These are phyloP conservation scores for Taenioides sp. DNA, from an alignment of 2,797 vertebrate genomes.

Conservation along the genomic window DNA sequence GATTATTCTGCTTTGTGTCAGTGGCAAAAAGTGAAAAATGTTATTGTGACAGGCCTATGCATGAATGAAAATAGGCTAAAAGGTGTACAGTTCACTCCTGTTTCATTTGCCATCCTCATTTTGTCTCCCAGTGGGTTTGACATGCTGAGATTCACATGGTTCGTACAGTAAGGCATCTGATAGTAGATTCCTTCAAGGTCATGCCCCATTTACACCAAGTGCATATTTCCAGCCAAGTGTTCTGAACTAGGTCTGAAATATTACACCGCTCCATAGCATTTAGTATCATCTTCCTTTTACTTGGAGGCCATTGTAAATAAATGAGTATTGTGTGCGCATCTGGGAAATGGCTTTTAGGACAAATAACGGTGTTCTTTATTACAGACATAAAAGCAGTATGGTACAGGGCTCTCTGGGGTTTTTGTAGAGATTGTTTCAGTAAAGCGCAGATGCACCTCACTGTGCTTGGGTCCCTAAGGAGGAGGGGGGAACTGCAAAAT, in stretches of 20 bases:
- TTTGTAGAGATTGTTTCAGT: constrained; percentile 10
- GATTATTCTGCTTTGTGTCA: too few relatives aligned
- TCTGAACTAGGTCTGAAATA: constrained; percentile 26
- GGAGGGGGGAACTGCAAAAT: neutral
- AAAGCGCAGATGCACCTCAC: constrained; percentile 8
- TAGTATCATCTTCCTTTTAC: constrained; percentile 7
- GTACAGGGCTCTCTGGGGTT: constrained; percentile 10
- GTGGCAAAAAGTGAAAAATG: too few relatives aligned
- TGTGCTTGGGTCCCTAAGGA: neutral
- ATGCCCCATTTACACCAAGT: constrained; percentile 44
- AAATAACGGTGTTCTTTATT: constrained; percentile 15
- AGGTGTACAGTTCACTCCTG: constrained; percentile 25
- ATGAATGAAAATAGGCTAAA: constrained; percentile 26
- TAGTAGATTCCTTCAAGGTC: constrained; percentile 42
- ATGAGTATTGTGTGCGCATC: constrained; percentile 18
- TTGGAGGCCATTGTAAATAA: constrained; percentile 15
- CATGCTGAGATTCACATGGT: constrained; percentile 2
- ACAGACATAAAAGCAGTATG: constrained; percentile 3
- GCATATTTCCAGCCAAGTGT: constrained; percentile 19
- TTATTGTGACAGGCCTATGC: too few relatives aligned
- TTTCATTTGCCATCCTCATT: constrained; percentile 17
- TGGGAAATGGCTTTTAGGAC: constrained; percentile 14
- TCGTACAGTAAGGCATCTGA: constrained; percentile 9
- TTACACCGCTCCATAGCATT: constrained; percentile 22
- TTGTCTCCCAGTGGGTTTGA: constrained; percentile 11